A percentile compares a stretch with the other conserved stretches of the same genome.
Conservation (phyloP, 2,797 vertebrate genomes). For the Tapera naevia region DNA sequence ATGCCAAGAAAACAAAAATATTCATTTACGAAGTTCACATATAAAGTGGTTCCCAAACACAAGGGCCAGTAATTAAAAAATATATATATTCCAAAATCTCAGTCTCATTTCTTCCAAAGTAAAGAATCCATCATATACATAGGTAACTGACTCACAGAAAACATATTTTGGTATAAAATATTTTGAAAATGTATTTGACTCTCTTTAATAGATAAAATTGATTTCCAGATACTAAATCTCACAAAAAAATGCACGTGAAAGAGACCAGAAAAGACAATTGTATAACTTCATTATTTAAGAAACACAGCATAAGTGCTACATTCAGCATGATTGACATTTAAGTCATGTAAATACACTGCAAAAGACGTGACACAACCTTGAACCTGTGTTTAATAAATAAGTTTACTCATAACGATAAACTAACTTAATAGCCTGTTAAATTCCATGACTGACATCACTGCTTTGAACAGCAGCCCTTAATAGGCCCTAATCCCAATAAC, state of each 20-base stretch:
- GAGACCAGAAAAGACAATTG: not conserved
- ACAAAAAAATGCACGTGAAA: not conserved
- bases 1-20: constrained; percentile 10
- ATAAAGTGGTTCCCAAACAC: not conserved
- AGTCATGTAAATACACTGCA: not conserved
- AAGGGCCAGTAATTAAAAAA: not conserved
- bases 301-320: not conserved
- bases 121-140: not conserved
- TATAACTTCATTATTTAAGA: not conserved
- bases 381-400: not conserved
- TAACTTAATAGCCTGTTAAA: not conserved
- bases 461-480: constrained; percentile 40
- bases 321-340: not conserved
- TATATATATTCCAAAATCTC: not conserved
- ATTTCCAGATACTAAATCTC: not conserved
- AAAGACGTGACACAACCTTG: not conserved
- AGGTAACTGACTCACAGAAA: not conserved
- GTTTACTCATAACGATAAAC: constrained; percentile 25
- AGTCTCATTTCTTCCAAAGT: not conserved
- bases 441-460: constrained; percentile 37
- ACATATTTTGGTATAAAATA: not conserved
- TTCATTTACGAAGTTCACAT: not conserved
- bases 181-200: not conserved
- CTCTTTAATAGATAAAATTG: not conserved
- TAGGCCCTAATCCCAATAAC: not conserved